A percentile compares a stretch with the other conserved stretches of the same genome.
phyloP scores from a whole-genome alignment of 2,113 vertebrate genomes.

The Notarius lentiginosus region DNA sequence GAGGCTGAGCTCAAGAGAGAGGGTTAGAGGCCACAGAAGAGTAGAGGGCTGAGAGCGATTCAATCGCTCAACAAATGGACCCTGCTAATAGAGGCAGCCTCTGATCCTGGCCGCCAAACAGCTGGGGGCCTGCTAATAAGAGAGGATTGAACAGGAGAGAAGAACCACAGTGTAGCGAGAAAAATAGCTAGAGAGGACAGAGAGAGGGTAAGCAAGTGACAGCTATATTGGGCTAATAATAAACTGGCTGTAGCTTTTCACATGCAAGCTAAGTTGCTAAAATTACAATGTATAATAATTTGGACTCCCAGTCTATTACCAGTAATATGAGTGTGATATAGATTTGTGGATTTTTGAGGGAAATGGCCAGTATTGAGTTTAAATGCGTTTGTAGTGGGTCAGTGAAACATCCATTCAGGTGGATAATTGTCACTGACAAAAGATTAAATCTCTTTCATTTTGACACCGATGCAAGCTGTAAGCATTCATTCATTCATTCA shows the following conservation, averaged over 20 bases:
- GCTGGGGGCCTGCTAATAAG: conserved; percentile 76
- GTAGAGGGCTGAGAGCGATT: conserved; percentile 69
- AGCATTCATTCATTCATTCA: not conserved
- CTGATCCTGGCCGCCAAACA: conserved; percentile 75
- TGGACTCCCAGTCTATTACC: not conserved
- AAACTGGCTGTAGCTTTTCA: conserved; percentile 37
- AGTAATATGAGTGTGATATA: not conserved
- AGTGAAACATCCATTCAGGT: not conserved
- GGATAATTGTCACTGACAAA: not conserved
- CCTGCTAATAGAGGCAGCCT: conserved; percentile 75
- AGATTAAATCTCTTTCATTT: not conserved
- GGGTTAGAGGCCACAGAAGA: conserved; percentile 52
- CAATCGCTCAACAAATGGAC: conserved; percentile 77
- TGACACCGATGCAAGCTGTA: not conserved
- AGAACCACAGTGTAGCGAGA: conserved; percentile 27
- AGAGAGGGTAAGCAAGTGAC: conserved; percentile 59
- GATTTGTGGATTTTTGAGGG: not conserved
- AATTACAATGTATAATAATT: not conserved
- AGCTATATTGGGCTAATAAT: conserved; percentile 44
- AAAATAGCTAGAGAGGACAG: conserved; percentile 43
- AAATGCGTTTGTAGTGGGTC: not conserved
- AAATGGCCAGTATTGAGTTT: not conserved
- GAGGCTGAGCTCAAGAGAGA: conserved; percentile 44
- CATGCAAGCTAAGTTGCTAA: conserved; percentile 12
- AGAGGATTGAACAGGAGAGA: conserved; percentile 68